phyloP scores from a whole-genome alignment of 2,113 vertebrate species.

The Tylochromis polylepis region DNA sequence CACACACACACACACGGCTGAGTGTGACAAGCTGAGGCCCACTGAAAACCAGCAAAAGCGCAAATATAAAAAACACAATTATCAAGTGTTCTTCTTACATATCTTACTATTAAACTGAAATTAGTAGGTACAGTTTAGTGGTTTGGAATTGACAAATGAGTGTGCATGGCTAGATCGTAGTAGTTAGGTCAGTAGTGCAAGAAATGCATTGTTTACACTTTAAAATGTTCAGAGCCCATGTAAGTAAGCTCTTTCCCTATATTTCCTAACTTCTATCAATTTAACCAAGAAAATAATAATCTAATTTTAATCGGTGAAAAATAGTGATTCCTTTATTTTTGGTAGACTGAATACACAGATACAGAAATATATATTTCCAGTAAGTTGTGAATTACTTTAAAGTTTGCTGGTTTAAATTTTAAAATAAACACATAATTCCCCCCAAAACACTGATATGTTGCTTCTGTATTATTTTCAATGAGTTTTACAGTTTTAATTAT shows the following conservation, averaged over 20 bases:
- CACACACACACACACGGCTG: too few species aligned
- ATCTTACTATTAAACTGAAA: neutral
- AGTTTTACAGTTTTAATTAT: neutral
- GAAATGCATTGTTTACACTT: neutral
- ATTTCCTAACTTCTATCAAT: neutral
- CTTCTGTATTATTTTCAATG: neutral
- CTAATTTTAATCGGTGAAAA: neutral
- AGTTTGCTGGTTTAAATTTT: neutral
- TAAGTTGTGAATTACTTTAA: neutral
- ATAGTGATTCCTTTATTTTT: neutral
- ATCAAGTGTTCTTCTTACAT: neutral
- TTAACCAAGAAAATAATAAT: neutral
- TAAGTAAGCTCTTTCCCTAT: neutral
- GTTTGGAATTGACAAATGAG: neutral
- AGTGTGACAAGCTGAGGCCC: neutral
- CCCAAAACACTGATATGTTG: neutral
- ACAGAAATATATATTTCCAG: neutral
- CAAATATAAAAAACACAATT: neutral
- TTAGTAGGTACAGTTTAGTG: neutral
- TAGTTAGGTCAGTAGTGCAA: neutral
- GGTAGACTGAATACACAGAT: rapidly evolving
- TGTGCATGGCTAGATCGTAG: neutral
- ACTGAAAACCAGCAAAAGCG: neutral
- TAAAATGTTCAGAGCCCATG: neutral
- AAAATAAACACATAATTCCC: neutral